Percentiles rank a stretch among this genome's conserved stretches.
Conservation (phyloP, 2,797 vertebrate species). For the Sebastolobus altivelis region DNA sequence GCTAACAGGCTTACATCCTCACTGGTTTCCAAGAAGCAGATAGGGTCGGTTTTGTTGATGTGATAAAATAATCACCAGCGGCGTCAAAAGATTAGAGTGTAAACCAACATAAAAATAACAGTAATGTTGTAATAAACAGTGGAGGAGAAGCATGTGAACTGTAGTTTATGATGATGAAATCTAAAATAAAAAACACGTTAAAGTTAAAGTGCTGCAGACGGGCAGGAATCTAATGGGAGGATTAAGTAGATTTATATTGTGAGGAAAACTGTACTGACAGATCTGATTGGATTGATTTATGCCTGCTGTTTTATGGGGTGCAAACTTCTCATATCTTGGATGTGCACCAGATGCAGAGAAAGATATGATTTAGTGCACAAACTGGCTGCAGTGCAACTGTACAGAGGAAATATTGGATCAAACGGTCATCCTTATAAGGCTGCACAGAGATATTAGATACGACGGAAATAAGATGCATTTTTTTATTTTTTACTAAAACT, state of each 20-base stretch:
- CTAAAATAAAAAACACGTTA: background rate
- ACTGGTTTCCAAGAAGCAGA: slow-evolving; percentile 27
- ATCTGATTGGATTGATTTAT: background rate
- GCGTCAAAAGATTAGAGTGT: slow-evolving; percentile 41
- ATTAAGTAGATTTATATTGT: background rate
- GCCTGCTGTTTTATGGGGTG: background rate
- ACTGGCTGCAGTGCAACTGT: background rate
- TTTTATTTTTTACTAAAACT: too few relatives aligned
- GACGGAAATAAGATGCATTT: too few relatives aligned
- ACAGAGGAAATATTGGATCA: background rate
- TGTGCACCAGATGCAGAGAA: background rate
- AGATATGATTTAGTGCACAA: background rate
- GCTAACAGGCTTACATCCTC: slow-evolving; percentile 33
- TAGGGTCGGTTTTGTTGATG: slow-evolving; percentile 12
- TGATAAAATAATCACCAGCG: slow-evolving; percentile 43
- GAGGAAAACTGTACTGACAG: background rate
- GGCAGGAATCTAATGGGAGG: background rate
- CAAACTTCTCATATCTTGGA: background rate
- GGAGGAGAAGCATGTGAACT: background rate
- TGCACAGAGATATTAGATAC: too few relatives aligned
- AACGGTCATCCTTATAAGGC: background rate
- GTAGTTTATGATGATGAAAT: rapidly evolving
- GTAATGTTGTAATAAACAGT: background rate
- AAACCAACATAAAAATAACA: slow-evolving; percentile 6
- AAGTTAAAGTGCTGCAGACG: background rate